Conservation (phyloP, 2,888 invertebrate species). For the Thymelicus sylvestris region DNA sequence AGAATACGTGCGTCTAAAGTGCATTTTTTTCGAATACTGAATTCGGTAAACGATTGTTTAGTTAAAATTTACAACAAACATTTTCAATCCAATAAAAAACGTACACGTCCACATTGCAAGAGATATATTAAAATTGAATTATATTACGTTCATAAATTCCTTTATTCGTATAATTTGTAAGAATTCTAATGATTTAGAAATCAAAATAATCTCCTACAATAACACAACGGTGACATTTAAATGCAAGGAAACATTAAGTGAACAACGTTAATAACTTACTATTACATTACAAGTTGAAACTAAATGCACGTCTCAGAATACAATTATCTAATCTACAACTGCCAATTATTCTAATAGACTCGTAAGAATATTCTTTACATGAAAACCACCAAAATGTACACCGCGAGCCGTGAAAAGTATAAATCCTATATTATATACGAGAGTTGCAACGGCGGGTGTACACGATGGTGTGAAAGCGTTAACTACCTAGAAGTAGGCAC, state of each 20-base stretch:
- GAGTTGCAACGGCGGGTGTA: slow-evolving; percentile 15
- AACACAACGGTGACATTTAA: slow-evolving; percentile 12
- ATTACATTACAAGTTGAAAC: slow-evolving; percentile 40
- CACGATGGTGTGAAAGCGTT: slow-evolving; percentile 51
- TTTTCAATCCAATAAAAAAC: slow-evolving; percentile 25
- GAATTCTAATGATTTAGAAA: slow-evolving; percentile 38
- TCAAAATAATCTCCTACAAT: neutral
- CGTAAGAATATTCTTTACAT: slow-evolving; percentile 56
- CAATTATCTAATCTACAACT: slow-evolving; percentile 43
- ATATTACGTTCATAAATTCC: slow-evolving; percentile 18
- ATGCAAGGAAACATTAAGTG: slow-evolving; percentile 17
- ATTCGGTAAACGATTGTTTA: slow-evolving; percentile 60
- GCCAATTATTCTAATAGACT: slow-evolving; percentile 44
- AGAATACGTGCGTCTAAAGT: slow-evolving; percentile 48
- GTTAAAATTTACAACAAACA: slow-evolving; percentile 59
- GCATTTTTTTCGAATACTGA: slow-evolving; percentile 64
- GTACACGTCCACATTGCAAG: slow-evolving; percentile 32
- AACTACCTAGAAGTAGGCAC: slow-evolving; percentile 79
- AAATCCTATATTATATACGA: slow-evolving; percentile 36
- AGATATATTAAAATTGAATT: slow-evolving; percentile 26
- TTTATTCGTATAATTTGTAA: slow-evolving; percentile 21
- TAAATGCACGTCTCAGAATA: slow-evolving; percentile 50
- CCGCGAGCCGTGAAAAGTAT: slow-evolving; percentile 19
- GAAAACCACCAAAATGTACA: slow-evolving; percentile 48
- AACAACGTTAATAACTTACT: neutral